These are phyloP conservation scores for Apteryx owenii DNA, from an alignment of 2,113 vertebrate species.

Conservation along the genomic window DNA sequence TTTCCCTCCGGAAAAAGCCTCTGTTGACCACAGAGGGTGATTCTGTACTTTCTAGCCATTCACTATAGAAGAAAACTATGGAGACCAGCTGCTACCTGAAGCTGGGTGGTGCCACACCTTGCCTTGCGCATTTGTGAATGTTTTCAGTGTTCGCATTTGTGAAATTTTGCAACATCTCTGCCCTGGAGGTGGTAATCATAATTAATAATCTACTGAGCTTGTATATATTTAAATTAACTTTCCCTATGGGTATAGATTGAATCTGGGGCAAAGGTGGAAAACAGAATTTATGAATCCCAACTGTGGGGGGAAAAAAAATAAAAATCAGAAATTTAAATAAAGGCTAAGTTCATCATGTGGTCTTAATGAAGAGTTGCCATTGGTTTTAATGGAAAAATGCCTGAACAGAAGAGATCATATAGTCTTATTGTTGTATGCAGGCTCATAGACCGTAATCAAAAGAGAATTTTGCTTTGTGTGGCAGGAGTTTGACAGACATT, in stretches of 20 bases:
- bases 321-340: neutral
- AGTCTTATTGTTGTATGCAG: neutral
- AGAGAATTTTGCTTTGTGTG: neutral
- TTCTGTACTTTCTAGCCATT: neutral
- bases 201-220: conserved; percentile 35
- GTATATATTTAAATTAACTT: conserved; percentile 27
- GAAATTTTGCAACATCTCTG: conserved; percentile 17
- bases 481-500: neutral
- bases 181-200: conserved; percentile 26
- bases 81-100: neutral
- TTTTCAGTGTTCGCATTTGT: neutral
- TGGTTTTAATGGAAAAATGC: neutral
- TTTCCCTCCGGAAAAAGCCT: neutral
- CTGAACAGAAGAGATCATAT: neutral
- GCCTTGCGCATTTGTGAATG: neutral
- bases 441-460: neutral
- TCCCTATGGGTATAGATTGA: neutral
- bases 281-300: neutral
- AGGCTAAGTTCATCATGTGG: neutral
- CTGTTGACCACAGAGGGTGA: neutral
- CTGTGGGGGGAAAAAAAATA: neutral
- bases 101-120: neutral
- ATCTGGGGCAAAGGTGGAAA: neutral
- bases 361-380: neutral
- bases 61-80: neutral